Percentiles rank a stretch among this genome's conserved stretches.
Evolutionary conservation across 2,888 invertebrate species (phyloP).

Genomic region (Globia sparganii): DNA sequence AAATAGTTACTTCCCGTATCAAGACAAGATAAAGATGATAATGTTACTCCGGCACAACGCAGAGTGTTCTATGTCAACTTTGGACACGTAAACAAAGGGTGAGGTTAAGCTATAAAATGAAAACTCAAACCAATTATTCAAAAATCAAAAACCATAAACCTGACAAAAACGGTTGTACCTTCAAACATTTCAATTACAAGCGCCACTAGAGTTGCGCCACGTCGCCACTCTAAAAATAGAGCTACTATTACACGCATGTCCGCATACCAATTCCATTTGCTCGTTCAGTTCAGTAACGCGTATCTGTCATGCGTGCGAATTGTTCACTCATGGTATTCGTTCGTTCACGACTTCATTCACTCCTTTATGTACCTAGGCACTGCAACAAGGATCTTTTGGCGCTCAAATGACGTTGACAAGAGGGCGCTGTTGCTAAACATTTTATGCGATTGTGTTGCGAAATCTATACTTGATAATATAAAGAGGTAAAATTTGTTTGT

Average conservation of each 20-base stretch:
- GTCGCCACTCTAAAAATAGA: constrained; percentile 43
- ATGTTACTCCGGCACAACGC: too few species aligned
- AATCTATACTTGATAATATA: neutral
- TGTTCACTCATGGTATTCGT: constrained; percentile 39
- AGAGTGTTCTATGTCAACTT: too few species aligned
- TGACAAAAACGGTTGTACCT: neutral
- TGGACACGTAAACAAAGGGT: too few species aligned
- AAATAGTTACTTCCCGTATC: too few species aligned
- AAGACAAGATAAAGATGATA: too few species aligned
- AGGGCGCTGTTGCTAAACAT: neutral
- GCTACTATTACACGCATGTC: constrained; percentile 39
- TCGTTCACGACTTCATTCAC: constrained; percentile 28
- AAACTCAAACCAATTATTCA: neutral
- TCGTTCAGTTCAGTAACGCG: constrained; percentile 13
- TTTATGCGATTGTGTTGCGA: neutral
- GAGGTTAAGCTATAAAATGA: neutral
- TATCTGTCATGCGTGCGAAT: constrained; percentile 27
- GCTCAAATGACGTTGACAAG: neutral
- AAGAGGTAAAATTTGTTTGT: neutral
- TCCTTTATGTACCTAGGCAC: neutral
- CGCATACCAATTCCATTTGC: constrained; percentile 43
- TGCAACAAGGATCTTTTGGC: neutral
- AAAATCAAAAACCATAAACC: neutral
- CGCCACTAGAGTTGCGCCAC: constrained; percentile 22
- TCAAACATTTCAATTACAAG: constrained; percentile 42